These are phyloP conservation scores for Esox lucius DNA, from an alignment of 2,797 vertebrate species.

Conservation along the genomic window DNA sequence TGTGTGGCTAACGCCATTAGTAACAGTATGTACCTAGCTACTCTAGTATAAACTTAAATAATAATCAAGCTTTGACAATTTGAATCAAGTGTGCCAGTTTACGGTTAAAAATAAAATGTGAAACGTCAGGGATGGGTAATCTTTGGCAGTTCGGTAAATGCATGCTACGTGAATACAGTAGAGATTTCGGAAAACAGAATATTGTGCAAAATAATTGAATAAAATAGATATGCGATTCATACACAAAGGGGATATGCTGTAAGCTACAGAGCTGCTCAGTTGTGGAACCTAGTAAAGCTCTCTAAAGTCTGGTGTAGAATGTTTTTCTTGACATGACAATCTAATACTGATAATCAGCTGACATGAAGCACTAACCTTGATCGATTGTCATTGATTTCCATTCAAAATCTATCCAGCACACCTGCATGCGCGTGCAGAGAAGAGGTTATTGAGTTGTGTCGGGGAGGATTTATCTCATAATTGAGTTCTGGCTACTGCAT, in stretches of 20 bases:
- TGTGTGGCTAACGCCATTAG: no score
- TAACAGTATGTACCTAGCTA: no score
- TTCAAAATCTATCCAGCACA: not conserved
- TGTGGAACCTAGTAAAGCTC: not conserved
- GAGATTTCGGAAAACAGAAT: not conserved
- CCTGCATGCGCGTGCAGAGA: not conserved
- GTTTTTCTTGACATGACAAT: not conserved
- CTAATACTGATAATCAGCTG: conserved; percentile 10
- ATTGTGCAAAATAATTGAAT: not conserved
- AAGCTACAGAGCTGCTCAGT: not conserved
- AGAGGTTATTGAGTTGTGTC: not conserved
- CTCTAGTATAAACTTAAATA: no score
- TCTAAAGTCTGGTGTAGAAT: not conserved
- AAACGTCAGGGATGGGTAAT: no score
- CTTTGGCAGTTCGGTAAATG: no score
- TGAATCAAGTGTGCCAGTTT: no score
- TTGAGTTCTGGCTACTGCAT: conserved; percentile 36
- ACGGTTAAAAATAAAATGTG: no score
- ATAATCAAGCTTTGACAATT: no score
- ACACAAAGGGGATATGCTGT: not conserved
- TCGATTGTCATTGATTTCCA: conserved; percentile 25
- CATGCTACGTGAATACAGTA: no score
- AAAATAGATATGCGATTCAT: no score
- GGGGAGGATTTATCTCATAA: conserved; percentile 12
- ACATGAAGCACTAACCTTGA: conserved; percentile 19